A percentile compares a stretch with the other conserved stretches of the same genome.
Conservation (phyloP, 2,888 invertebrate genomes). For the Fabriciana adippe region DNA sequence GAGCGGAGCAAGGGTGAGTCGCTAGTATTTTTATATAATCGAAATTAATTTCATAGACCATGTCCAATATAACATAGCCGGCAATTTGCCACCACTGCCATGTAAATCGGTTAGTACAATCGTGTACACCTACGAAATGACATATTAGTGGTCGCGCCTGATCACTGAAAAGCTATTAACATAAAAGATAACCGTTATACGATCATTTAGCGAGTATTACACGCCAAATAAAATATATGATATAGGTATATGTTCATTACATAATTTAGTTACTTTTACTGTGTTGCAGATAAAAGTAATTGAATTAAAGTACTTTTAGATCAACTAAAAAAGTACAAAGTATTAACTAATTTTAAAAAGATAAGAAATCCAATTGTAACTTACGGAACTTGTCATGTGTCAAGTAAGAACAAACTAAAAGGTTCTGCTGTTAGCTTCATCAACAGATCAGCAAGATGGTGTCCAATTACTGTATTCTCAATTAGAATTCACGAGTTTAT, state of each 20-base stretch:
- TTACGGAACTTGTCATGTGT: too few relatives aligned
- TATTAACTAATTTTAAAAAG: too few relatives aligned
- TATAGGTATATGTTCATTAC: neutral
- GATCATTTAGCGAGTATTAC: neutral
- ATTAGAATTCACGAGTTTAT: too few relatives aligned
- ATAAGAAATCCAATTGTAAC: too few relatives aligned
- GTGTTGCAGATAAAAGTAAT: too few relatives aligned
- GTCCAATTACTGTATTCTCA: too few relatives aligned
- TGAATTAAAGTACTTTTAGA: too few relatives aligned
- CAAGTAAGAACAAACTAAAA: too few relatives aligned
- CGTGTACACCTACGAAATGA: constrained; percentile 38
- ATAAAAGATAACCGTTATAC: constrained; percentile 24
- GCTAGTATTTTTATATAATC: neutral
- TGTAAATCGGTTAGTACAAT: constrained; percentile 36
- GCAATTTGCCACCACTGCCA: constrained; percentile 26
- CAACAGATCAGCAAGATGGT: too few relatives aligned
- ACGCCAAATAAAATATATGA: constrained; percentile 14
- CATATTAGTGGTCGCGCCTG: constrained; percentile 38
- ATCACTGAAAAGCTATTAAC: constrained; percentile 24
- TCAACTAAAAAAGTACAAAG: too few relatives aligned
- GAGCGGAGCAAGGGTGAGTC: too few relatives aligned
- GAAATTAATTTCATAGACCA: neutral
- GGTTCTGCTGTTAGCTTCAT: too few relatives aligned
- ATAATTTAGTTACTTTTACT: neutral
- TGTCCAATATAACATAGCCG: constrained; percentile 4